Base-by-base conservation (phyloP, 2,888 invertebrate genomes). In the Watsonalla binaria region DNA sequence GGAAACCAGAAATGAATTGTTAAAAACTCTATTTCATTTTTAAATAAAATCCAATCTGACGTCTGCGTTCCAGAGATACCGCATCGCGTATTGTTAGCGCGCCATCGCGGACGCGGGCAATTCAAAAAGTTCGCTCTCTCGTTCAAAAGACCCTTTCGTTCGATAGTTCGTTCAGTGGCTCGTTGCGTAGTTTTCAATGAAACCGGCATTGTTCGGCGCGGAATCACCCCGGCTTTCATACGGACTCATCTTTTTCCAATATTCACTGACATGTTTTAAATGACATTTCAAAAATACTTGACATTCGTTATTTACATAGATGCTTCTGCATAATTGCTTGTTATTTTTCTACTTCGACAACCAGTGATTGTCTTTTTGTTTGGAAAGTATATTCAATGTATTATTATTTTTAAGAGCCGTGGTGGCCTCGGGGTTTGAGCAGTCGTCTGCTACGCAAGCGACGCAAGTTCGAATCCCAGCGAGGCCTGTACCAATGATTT, bases 31-130 rank as follows among this genome's bases (percentile, higher is more conserved):
- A 53, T 54, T 54, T 51, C 54, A 61, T 53, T 54, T 50, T 51
- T 46, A n/a, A 51, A 57, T 55, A 7, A 51, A 35, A 46, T 46
- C 51, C 14, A 54, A 57, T 56, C 52, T 47, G 48, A 51, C 54
- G 59, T 58, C 68, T 74, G 75, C 67, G 63, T 63, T 67, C 63
- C 62, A 60, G 57, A 72, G 76, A 77, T 75, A 78, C 57, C 54
- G 46, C 39, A 48, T 51, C 52, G 59, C 58, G 59, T 62, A 64
- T 64, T 66, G 60, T 60, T 59, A 46, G 45, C 52, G 15, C n/a
- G 34, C 49, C 51, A 47, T 45, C 39, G 45, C 51, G 49, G 45
- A 46, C 53, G 51, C 53, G 53, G 48, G 53, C 55, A 54, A 47
- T 58, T 68, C 52, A 61, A 63, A 62, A 59, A 54, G 59, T 61